These are phyloP conservation scores for Nylanderia fulva DNA, from an alignment of 1,140 invertebrate species.

Conservation along the genomic window DNA sequence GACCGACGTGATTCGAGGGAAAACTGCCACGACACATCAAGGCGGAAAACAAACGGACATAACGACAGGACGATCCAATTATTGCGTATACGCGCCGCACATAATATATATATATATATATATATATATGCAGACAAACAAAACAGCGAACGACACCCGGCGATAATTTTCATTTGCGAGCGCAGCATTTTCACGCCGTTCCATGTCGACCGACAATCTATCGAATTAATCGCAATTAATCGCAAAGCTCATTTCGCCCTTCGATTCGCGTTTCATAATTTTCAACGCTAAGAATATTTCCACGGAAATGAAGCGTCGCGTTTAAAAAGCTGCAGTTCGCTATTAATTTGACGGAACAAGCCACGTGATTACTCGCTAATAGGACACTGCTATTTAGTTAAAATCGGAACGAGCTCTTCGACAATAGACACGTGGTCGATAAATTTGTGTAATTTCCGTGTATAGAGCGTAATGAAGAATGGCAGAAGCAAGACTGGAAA, in stretches of 20 bases:
- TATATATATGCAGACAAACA: too few relatives aligned
- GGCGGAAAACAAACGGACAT: conserved; percentile 55
- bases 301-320: neutral
- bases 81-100: conserved; percentile 11
- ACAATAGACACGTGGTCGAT: conserved; percentile 6
- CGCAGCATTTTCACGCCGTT: conserved; percentile 48
- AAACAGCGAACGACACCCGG: neutral
- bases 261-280: neutral
- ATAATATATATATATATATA: too few relatives aligned
- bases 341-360: neutral
- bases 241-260: conserved; percentile 6
- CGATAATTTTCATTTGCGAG: conserved; percentile 59
- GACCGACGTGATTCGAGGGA: conserved; percentile 29
- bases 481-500: neutral
- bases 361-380: neutral
- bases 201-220: conserved; percentile 14
- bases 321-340: neutral
- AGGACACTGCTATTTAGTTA: neutral
- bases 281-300: neutral
- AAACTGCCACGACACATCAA: conserved; percentile 29
- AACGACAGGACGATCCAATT: conserved; percentile 56
- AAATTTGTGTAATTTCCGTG: neutral
- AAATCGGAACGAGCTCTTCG: neutral
- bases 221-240: conserved; percentile 56
- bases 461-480: neutral